phyloP scores from a whole-genome alignment of 1,140 invertebrate species.

The Brachionus plicatilis region DNA sequence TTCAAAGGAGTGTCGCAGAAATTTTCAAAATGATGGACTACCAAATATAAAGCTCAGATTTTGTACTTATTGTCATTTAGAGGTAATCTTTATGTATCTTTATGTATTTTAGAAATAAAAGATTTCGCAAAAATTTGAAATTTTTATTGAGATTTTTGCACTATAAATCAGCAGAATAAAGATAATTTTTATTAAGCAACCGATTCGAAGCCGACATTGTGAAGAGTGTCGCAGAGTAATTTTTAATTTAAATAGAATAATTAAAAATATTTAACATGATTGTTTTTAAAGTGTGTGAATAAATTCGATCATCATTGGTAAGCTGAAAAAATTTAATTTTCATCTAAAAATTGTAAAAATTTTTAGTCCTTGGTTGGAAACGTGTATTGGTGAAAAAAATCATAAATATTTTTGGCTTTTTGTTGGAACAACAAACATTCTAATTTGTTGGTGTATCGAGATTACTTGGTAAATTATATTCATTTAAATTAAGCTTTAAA shows the following conservation, averaged over 20 bases:
- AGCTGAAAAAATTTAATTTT: neutral
- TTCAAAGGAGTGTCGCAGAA: neutral
- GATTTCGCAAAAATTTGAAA: neutral
- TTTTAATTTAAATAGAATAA: neutral
- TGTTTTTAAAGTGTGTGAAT: slow-evolving; percentile 29
- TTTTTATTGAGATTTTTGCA: too few species aligned
- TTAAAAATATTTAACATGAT: neutral
- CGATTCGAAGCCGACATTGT: slow-evolving; percentile 27
- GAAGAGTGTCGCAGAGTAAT: slow-evolving; percentile 11
- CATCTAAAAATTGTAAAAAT: neutral
- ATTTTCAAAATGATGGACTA: neutral
- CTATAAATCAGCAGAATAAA: too few species aligned
- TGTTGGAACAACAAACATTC: slow-evolving; percentile 45
- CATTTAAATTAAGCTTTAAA: neutral
- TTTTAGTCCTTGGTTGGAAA: slow-evolving; percentile 52
- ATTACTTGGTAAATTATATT: slow-evolving; percentile 49
- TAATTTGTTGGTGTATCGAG: slow-evolving; percentile 48
- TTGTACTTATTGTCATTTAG: neutral
- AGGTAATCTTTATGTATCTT: neutral
- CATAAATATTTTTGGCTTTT: slow-evolving; percentile 54
- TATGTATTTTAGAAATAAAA: neutral
- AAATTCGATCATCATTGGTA: slow-evolving; percentile 33
- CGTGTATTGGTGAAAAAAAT: slow-evolving; percentile 55
- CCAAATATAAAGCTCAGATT: neutral
- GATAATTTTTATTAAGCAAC: slow-evolving; percentile 16